Evolutionary conservation across 2,113 vertebrate species (phyloP).

Genomic region (Beaufortia kweichowensis): DNA sequence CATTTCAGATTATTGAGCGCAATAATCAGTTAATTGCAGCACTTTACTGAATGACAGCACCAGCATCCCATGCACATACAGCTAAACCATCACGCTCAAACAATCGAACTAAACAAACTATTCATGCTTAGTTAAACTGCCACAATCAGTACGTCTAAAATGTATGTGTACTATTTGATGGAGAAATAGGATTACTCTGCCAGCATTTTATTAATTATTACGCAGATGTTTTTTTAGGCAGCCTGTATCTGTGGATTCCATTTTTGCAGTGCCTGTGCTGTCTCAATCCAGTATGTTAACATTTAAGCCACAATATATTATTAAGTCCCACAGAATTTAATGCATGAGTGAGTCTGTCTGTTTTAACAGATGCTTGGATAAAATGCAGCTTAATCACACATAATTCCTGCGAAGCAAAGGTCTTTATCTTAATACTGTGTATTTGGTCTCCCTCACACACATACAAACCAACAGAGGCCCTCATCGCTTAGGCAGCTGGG

Average conservation of each 20-base stretch:
- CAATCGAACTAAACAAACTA: slow-evolving; percentile 22
- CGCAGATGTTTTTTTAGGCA: neutral
- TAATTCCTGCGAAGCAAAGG: slow-evolving; percentile 33
- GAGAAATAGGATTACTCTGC: slow-evolving; percentile 16
- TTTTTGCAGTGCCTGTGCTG: too few relatives aligned
- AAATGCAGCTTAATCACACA: slow-evolving; percentile 22
- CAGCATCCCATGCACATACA: neutral
- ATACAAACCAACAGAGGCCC: neutral
- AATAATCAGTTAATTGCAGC: neutral
- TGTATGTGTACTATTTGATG: slow-evolving; percentile 15
- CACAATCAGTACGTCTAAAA: slow-evolving; percentile 26
- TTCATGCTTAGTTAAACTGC: neutral
- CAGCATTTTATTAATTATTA: slow-evolving; percentile 28
- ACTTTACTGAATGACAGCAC: slow-evolving; percentile 18
- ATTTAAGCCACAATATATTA: neutral
- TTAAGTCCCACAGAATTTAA: neutral
- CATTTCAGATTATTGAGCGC: neutral
- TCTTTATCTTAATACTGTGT: slow-evolving; percentile 28
- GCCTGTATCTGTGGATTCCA: neutral
- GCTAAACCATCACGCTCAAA: slow-evolving; percentile 2
- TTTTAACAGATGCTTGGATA: slow-evolving; percentile 34
- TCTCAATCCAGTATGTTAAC: neutral
- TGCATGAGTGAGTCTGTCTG: neutral
- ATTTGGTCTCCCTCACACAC: neutral
- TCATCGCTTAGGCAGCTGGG: slow-evolving; percentile 2